A percentile compares a stretch with the other conserved stretches of the same genome.
phyloP scores from a whole-genome alignment of 1,140 invertebrate genomes.

The Drosophila grimshawi region DNA sequence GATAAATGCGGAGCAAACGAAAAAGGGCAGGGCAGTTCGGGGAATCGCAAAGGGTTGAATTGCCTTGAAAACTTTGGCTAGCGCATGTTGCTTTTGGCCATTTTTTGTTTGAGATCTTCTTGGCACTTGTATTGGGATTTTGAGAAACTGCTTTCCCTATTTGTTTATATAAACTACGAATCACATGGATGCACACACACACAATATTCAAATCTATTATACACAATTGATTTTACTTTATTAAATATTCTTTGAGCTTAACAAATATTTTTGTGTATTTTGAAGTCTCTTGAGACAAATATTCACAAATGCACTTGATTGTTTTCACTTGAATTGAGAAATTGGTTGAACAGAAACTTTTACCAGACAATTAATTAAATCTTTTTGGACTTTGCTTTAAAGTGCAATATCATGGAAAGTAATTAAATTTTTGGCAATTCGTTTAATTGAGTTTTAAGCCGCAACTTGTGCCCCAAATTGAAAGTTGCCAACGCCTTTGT shows the following conservation, averaged over 20 bases:
- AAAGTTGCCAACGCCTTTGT: slow-evolving; percentile 40
- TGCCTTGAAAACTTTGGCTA: slow-evolving; percentile 34
- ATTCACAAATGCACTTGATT: slow-evolving; percentile 51
- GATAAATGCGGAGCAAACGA: slow-evolving; percentile 29
- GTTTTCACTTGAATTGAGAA: slow-evolving; percentile 47
- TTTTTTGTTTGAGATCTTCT: slow-evolving; percentile 33
- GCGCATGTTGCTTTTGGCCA: slow-evolving; percentile 15
- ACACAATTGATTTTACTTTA: too few relatives aligned
- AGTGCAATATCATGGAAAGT: slow-evolving; percentile 59
- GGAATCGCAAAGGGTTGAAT: slow-evolving; percentile 52
- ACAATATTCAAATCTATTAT: neutral
- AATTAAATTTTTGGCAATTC: slow-evolving; percentile 80
- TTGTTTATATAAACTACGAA: neutral
- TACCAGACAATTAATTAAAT: slow-evolving; percentile 41
- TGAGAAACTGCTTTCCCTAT: neutral
- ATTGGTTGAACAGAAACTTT: slow-evolving; percentile 61
- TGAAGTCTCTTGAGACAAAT: neutral
- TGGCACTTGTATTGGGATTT: slow-evolving; percentile 12
- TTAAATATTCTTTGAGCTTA: too few relatives aligned
- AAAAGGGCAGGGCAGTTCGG: slow-evolving; percentile 34
- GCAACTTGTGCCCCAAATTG: slow-evolving; percentile 63
- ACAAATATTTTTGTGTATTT: too few relatives aligned
- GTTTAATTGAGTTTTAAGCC: slow-evolving; percentile 81
- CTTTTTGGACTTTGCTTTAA: slow-evolving; percentile 27
- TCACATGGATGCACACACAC: neutral